Base-by-base conservation (phyloP, 2,113 vertebrate species). In the Myxocyprinus asiaticus region DNA sequence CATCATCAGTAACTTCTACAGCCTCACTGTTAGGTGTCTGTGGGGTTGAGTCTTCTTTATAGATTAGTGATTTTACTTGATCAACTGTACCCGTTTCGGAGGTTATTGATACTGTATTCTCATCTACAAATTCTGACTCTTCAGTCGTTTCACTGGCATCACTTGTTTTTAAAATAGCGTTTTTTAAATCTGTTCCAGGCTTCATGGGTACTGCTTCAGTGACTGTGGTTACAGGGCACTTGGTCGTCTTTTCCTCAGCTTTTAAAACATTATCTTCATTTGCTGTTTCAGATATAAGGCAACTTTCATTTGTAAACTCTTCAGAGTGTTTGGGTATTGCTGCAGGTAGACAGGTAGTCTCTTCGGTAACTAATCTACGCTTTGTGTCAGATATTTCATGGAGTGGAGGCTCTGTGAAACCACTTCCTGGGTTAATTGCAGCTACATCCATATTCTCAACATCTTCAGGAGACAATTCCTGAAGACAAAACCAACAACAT, bases 391-490 rank as follows among this genome's bases (percentile, higher is more conserved):
- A 55, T n/a, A 71, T 63, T 62, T 64, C 70, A 15, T n/a, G 43
- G 55, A 58, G 55, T n/a, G n/a, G 51, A 61, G 68, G 43, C 5
- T 64, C 17, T 1, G 43, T 61, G 43, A 55, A 76, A 55, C 62
- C 51, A 53, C 5, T 4, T 53, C 22, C 73, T 7, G 14, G 42
- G 47, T 76, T n/a, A 6, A 15, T 3, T 10, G 73, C 8, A 51
- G 44, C 11, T 15, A 63, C 15, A 74, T 11, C 55, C 33, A 44
- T 5, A 42, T 10, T 70, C 17, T 50, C 43, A 0, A 43, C 33
- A 48, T 77, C 73, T 65, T 77, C 63, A 12, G 22, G 7, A 61
- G 45, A 17, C 10, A 61, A 75, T 73, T 75, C 68, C 84, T 85
- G 69, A 42, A 82, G 64, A 73, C 50, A 42, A 9, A 67, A 9